Conservation (phyloP, 2,797 vertebrate genomes). For the Mus minutoides region DNA sequence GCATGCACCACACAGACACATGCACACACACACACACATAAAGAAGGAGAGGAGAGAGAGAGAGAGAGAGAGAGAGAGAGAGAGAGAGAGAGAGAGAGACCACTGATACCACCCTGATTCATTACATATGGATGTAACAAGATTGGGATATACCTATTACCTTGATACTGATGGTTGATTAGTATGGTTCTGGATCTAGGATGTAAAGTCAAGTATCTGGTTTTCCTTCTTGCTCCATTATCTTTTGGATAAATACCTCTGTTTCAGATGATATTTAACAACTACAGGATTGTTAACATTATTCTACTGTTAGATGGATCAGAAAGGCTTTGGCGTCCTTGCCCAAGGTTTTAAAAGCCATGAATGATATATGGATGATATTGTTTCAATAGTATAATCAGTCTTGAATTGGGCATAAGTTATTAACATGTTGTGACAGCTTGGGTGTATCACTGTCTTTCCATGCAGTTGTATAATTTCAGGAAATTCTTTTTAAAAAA, state of each 20-base stretch:
- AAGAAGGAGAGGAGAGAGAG: too few relatives aligned
- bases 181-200: neutral
- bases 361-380: constrained; percentile 56
- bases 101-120: neutral
- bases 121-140: neutral
- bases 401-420: constrained; percentile 60
- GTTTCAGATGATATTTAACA: neutral
- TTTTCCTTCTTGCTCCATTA: neutral
- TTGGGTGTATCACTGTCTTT: constrained; percentile 3
- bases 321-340: constrained; percentile 4
- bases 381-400: constrained; percentile 70
- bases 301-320: neutral
- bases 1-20: too few relatives aligned
- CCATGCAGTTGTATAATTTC: neutral
- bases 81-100: neutral
- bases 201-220: neutral
- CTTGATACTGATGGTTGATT: neutral
- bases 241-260: neutral
- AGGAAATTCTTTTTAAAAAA: constrained; percentile 46
- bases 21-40: neutral
- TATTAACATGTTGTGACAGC: neutral
- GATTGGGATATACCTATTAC: neutral
- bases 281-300: neutral
- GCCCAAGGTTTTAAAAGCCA: constrained; percentile 10
- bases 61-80: too few relatives aligned